Base-by-base conservation (phyloP, 2,888 invertebrate species). In the Isoperla grammatica region DNA sequence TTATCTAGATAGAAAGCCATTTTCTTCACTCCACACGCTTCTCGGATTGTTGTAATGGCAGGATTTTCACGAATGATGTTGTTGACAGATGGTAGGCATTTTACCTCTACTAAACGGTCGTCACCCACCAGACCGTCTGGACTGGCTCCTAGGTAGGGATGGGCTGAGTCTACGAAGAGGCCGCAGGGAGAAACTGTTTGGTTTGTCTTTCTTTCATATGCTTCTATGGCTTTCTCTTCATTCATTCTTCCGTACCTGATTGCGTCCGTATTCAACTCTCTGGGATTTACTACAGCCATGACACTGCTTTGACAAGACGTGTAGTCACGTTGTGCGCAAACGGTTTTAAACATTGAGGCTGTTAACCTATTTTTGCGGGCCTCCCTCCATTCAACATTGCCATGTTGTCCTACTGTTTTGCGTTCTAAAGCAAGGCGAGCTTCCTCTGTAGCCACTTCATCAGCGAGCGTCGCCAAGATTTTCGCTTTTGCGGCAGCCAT, bases 91-190 rank as follows among this genome's bases (percentile, higher is more conserved):
- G 29, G 29, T 29, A 29, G 8, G 29, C 29, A 29, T 29, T 29
- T 29, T 6, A 29, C 29, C 29, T 29, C 29, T 29, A 29, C 29
- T 29, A 29, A 29, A 29, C 29, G 29, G 29, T 29, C 29, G 8
- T 8, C 29, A 6, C 8, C 29, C 29, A 29, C 29, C 29, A 29
- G 8, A 29, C 29, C 29, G 29, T 29, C 29, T 29, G 29, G 29
- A 29, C 29, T 29, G 29, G 29, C 29, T 29, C 29, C 29, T 29
- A 29, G 29, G 58, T 54, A 12, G 42, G 57, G n/a, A 45, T 29
- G 29, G 35, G 65, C 49, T 19, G 45, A 19, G 57, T 68, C 68
- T 19, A 68, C 64, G 57, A 68, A 66, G 20, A 69, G 61, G 17
- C 68, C 69, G 48, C 67, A 66, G 2, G 40, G 22, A 2, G 23